These are phyloP conservation scores for Spheniscus mendiculus DNA, from an alignment of 2,113 vertebrate species.

Conservation along the genomic window DNA sequence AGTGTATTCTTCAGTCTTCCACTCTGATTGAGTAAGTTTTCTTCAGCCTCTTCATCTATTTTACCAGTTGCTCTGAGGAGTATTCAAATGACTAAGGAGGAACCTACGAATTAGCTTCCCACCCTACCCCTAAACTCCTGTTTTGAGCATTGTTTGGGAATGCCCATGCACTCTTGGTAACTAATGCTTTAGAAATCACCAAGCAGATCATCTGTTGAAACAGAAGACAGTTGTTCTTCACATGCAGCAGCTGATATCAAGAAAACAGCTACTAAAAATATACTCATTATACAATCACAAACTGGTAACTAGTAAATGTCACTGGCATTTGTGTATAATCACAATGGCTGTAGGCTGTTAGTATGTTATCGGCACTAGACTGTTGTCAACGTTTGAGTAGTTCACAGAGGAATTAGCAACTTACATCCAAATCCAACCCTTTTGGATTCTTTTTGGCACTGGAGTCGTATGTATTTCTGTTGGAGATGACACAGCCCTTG, in stretches of 20 bases:
- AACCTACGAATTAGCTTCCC: background rate
- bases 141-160: background rate
- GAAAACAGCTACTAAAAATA: background rate
- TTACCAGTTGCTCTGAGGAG: background rate
- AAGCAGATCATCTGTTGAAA: constrained; percentile 45
- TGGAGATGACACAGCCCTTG: background rate
- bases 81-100: background rate
- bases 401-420: background rate
- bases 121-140: background rate
- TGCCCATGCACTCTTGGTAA: background rate
- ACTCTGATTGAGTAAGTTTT: background rate
- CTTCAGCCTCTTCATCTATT: background rate
- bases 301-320: background rate
- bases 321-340: background rate
- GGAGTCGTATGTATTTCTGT: background rate
- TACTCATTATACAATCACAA: background rate
- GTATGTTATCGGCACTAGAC: background rate
- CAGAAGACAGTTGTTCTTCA: constrained; percentile 3
- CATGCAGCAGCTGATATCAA: constrained; percentile 6
- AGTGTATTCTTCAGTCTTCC: background rate
- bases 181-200: background rate
- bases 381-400: background rate
- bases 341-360: background rate
- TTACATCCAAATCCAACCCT: background rate
- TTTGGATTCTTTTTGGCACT: background rate